These are phyloP conservation scores for Rhincodon typus DNA, from an alignment of 2,797 vertebrate species.

Conservation along the genomic window DNA sequence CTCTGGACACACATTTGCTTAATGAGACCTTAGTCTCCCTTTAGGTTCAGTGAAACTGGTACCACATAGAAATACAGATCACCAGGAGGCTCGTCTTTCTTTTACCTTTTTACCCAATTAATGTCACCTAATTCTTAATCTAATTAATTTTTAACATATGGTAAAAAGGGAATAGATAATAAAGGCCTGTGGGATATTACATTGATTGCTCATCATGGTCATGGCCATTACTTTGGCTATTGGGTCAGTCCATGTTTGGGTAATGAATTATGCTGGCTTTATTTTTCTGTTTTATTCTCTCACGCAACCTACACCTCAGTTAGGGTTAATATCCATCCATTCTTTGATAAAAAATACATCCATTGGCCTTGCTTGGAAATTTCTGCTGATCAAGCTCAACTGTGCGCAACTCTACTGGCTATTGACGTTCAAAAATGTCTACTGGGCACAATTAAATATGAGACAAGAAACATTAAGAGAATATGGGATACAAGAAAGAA, in stretches of 20 bases:
- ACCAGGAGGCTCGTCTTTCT: background rate
- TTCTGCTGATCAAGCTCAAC: background rate
- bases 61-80: background rate
- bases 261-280: background rate
- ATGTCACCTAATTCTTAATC: background rate
- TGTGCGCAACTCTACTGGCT: background rate
- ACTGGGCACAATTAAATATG: conserved; percentile 1
- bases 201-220: background rate
- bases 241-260: background rate
- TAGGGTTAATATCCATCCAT: background rate
- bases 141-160: conserved; percentile 1
- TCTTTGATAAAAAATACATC: background rate
- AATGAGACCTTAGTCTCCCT: background rate
- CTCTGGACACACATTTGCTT: too few species aligned
- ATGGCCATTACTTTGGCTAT: background rate
- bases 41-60: background rate
- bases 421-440: background rate
- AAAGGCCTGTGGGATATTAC: background rate
- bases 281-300: background rate
- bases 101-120: conserved; percentile 22
- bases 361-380: background rate
- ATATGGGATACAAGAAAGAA: background rate
- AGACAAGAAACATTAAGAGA: background rate
- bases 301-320: too few species aligned
- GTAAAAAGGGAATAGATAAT: conserved; percentile 10